A percentile compares a stretch with the other conserved stretches of the same genome.
Evolutionary conservation across 2,113 vertebrate genomes (phyloP).

Genomic region (Andinoacara biseriatus): DNA sequence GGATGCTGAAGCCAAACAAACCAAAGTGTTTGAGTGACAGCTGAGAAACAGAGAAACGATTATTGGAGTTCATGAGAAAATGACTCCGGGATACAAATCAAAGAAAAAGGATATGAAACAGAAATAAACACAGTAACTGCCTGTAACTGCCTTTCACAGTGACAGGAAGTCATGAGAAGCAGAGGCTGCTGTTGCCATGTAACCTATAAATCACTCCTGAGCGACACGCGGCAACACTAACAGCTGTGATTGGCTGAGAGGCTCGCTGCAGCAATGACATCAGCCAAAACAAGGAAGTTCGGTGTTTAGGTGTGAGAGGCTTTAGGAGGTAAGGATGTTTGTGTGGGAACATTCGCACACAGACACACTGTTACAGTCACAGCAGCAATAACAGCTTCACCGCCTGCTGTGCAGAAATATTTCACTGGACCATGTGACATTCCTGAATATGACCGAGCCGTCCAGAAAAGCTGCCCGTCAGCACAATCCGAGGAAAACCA

Average conservation of each 20-base stretch:
- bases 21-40: not conserved
- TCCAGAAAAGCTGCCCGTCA: not conserved
- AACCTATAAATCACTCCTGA: accelerated
- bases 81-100: not conserved
- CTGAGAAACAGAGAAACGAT: not conserved
- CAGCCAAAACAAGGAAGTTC: not conserved
- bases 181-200: not conserved
- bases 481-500: accelerated
- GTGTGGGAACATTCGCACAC: accelerated
- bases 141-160: not conserved
- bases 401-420: not conserved
- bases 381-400: not conserved
- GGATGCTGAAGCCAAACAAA: not conserved
- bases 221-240: not conserved
- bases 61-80: conserved; percentile 3
- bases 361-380: accelerated
- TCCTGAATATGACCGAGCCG: not conserved
- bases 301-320: not conserved
- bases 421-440: not conserved
- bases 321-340: not conserved
- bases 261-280: not conserved
- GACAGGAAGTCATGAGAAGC: not conserved
- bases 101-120: not conserved
- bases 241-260: not conserved
- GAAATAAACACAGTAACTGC: not conserved